phyloP scores from a whole-genome alignment of 1,140 invertebrate genomes.

The Drosophila tani region DNA sequence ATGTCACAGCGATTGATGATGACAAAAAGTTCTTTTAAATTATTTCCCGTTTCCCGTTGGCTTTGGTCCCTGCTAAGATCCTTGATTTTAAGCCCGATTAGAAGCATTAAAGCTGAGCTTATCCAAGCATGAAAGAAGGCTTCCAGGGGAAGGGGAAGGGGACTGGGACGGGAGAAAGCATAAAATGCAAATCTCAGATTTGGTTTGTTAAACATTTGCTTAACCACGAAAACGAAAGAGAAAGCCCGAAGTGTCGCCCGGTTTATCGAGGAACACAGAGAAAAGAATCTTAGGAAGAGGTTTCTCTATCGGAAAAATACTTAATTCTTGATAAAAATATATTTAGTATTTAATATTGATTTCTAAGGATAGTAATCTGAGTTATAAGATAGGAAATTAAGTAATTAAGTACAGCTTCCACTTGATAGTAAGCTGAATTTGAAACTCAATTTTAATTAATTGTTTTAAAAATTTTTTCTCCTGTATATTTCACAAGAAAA shows the following conservation, averaged over 20 bases:
- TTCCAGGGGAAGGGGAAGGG: slow-evolving; percentile 16
- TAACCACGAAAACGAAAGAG: slow-evolving; percentile 76
- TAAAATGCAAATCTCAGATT: slow-evolving; percentile 82
- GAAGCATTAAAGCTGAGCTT: slow-evolving; percentile 69
- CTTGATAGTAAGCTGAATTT: no score
- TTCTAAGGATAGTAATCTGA: accelerated
- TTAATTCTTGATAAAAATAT: no score
- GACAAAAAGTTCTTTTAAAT: slow-evolving; percentile 45
- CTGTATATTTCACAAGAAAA: neutral
- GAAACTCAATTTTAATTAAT: no score
- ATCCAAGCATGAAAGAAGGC: slow-evolving; percentile 56
- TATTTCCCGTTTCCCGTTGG: slow-evolving; percentile 11
- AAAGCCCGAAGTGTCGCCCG: slow-evolving; percentile 42
- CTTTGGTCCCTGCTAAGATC: slow-evolving; percentile 11
- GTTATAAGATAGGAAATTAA: no score
- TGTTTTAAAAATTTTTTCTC: neutral
- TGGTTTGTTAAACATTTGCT: slow-evolving; percentile 83
- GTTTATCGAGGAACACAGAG: neutral
- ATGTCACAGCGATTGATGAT: slow-evolving; percentile 35
- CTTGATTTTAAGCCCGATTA: slow-evolving; percentile 80
- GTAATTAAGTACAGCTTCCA: neutral
- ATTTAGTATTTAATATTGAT: no score
- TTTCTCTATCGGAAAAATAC: neutral
- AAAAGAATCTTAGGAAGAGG: neutral
- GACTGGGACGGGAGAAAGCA: slow-evolving; percentile 37